Evolutionary conservation across 2,888 invertebrate genomes (phyloP).

Genomic region (Liodrosophila aerea): DNA sequence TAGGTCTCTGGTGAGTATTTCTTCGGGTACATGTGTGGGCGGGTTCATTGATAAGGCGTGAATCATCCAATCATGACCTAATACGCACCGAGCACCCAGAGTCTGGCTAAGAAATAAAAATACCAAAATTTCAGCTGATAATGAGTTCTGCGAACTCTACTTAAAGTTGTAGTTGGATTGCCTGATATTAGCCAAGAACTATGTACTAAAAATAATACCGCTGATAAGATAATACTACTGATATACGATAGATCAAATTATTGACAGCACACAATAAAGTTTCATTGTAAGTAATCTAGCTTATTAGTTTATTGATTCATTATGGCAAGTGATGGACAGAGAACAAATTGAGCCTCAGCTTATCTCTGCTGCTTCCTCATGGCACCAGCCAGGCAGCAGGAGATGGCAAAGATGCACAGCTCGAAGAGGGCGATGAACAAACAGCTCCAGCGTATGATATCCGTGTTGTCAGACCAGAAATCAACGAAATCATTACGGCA

Average conservation of each 20-base stretch:
- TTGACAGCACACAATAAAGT: slow-evolving; percentile 19
- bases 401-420: slow-evolving; percentile 90
- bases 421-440: slow-evolving; percentile 88
- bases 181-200: slow-evolving; percentile 18
- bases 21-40: slow-evolving; percentile 10
- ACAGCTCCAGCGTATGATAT: slow-evolving; percentile 86
- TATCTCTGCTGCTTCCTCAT: slow-evolving; percentile 85
- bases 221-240: slow-evolving; percentile 36
- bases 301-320: slow-evolving; percentile 62
- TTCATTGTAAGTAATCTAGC: slow-evolving; percentile 20
- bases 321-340: slow-evolving; percentile 37
- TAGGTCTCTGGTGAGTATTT: slow-evolving; percentile 16
- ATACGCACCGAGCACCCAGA: slow-evolving; percentile 21
- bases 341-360: slow-evolving; percentile 2
- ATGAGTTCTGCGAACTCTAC: slow-evolving; percentile 28
- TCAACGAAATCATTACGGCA: slow-evolving; percentile 80
- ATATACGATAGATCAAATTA: slow-evolving; percentile 33
- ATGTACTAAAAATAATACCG: slow-evolving; percentile 9
- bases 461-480: slow-evolving; percentile 74
- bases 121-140: slow-evolving; percentile 16
- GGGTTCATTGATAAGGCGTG: slow-evolving; percentile 42
- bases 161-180: no score
- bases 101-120: slow-evolving; percentile 4
- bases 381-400: slow-evolving; percentile 92
- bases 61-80: slow-evolving; percentile 39